These are phyloP conservation scores for Hippocampus abdominalis DNA, from an alignment of 2,113 vertebrate species.

Conservation along the genomic window DNA sequence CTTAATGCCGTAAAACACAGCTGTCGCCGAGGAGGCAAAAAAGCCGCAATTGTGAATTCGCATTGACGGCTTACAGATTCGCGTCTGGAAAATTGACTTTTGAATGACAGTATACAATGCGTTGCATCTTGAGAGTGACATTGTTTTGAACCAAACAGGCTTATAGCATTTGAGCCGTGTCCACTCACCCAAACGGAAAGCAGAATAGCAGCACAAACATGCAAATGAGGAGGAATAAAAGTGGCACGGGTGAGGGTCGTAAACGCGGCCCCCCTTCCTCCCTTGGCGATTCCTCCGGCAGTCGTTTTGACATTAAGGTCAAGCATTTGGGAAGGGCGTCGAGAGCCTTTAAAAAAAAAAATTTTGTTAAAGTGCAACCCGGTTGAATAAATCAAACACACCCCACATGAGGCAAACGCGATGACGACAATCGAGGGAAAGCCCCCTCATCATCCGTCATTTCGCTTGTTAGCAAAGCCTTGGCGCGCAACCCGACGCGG, in stretches of 20 bases:
- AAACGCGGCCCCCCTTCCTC: background rate
- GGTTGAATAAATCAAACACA: background rate
- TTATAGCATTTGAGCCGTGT: background rate
- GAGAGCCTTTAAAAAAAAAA: background rate
- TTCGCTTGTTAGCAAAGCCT: constrained; percentile 65
- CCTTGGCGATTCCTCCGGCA: background rate
- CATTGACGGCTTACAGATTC: background rate
- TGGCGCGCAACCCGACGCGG: constrained; percentile 20
- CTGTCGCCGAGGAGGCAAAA: constrained; percentile 14
- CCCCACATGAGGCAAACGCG: background rate
- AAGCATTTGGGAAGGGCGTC: background rate
- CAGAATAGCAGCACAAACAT: constrained; percentile 11
- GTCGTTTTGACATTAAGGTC: background rate
- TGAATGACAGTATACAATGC: too few relatives aligned
- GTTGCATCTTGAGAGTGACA: too few relatives aligned
- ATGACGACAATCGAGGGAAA: constrained; percentile 16
- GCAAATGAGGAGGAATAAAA: constrained; percentile 35
- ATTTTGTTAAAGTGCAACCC: background rate
- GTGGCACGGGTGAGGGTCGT: background rate
- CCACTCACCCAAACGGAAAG: background rate
- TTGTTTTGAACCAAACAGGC: too few relatives aligned
- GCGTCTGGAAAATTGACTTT: too few relatives aligned
- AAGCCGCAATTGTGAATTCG: too few relatives aligned
- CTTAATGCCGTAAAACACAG: constrained; percentile 34
- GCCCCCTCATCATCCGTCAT: constrained; percentile 52